Evolutionary conservation across 35 echinoderm and acorn worm species (phyloP), one percentile per base, ranked within the genome.

Genomic region (Patiria miniata): DNA sequence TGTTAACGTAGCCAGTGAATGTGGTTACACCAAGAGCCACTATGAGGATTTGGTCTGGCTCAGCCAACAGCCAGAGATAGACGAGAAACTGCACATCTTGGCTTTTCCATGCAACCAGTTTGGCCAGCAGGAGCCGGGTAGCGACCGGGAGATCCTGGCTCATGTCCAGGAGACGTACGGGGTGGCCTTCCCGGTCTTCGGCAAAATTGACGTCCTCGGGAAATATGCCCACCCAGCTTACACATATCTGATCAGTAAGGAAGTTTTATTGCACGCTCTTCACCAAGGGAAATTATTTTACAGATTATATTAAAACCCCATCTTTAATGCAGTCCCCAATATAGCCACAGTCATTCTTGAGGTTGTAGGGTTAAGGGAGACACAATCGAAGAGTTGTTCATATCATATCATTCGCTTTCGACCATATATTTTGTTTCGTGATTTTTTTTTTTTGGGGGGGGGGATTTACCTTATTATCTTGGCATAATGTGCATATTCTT

Each of bases 81-180:
- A 90, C 29, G 80, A 87, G 58, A 37, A 76, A 1, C 80, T 97
- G 5, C 93, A 93, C 84, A 93, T 97, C 37, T 83, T 97, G 17
- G 84, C 92, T 5, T 97, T 97, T 55, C 95, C 95, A 10, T 97
- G 91, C 50, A 97, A 97, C 60, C 91, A 93, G 39, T 97, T 97
- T 93, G 95, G 95, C 56, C 37, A 84, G 30, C 95, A 97, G 87
- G 95, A 97, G 76, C 84, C 88, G 5, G 78, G 78, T 5, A 83
- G 23, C 36, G 79, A 85, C 30, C 50, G 52, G 36, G 73, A 88
- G 44, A 97, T 97, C 26, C 36, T 79, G 32, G 40, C 51, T 33
- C 85, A 91, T 82, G 92, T 76, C 37, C 54, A 79, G 30, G 34
- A 86, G 30, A 90, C 81, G 8, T 97, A 97, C 77, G 59, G 79